Evolutionary conservation across 2,888 invertebrate genomes (phyloP), one percentile per base, ranked within the genome.

Genomic region (Hartigia nigra): DNA sequence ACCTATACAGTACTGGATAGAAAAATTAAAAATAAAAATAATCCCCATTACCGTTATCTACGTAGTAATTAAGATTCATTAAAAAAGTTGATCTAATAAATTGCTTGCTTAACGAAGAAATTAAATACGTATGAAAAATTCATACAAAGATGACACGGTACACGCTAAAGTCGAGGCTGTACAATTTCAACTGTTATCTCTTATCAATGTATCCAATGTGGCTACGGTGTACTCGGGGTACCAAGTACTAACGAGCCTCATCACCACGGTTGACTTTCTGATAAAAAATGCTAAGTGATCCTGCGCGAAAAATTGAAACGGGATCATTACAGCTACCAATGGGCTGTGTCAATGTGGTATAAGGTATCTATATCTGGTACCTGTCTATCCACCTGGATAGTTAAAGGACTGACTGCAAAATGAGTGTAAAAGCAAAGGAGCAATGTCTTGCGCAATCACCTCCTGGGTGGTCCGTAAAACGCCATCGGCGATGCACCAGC

Each of bases 391-490:
- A 55, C 4, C 23, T 23, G 39, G 14, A 55, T 55, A 55, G 39
- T 23, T 23, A 55, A 23, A 55, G 39, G 39, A 55, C 39, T 55
- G 39, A 55, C 39, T 55, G 39, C 23, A 55, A 55, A 55, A 55
- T 55, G 39, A 14, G 39, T 55, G 39, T 55, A 55, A 55, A 55
- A 55, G 39, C 39, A 55, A 55, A 55, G 39, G 39, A 78, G 76
- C 76, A 74, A 78, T 79, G 77, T 79, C 74, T 75, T 76, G 80
- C 83, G 89, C 88, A 89, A 90, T 89, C 90, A 88, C 89, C 87
- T 88, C 87, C 85, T 90, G 90, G 90, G 90, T 90, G 90, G 90
- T 90, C 90, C 80, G 55, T 80, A 74, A 82, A 86, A 77, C 85
- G 88, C 89, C 88, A 87, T 83, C 81, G 87, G 89, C 88, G 80